These are phyloP conservation scores for Drosophila mulleri DNA, from an alignment of 2,888 invertebrate species.

Conservation along the genomic window DNA sequence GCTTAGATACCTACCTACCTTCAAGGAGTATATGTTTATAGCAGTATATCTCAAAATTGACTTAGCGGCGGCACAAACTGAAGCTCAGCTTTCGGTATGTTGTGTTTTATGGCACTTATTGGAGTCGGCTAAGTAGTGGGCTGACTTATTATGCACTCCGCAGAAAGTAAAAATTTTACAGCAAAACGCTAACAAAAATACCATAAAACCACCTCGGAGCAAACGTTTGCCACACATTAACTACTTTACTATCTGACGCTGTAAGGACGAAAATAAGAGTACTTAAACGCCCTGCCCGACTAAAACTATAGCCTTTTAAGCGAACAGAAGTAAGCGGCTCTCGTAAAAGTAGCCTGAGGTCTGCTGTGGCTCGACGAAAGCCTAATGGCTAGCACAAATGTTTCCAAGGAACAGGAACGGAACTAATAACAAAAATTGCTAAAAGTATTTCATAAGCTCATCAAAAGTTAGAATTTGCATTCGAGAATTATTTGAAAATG, in stretches of 20 bases:
- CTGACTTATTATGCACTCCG: slow-evolving; percentile 33
- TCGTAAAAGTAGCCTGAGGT: slow-evolving; percentile 22
- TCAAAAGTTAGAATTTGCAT: not conserved
- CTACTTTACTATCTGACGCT: slow-evolving; percentile 23
- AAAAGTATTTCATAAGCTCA: not conserved
- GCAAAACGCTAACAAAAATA: slow-evolving; percentile 48
- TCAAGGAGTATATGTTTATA: not conserved
- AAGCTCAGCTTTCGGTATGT: not conserved
- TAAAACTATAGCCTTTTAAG: slow-evolving; percentile 11
- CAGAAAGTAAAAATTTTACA: slow-evolving; percentile 61
- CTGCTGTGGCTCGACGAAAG: slow-evolving; percentile 23
- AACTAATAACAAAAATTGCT: not conserved
- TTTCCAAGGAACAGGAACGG: not conserved
- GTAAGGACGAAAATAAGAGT: not conserved
- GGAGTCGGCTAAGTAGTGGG: slow-evolving; percentile 50
- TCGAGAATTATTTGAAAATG: not conserved
- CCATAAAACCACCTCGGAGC: slow-evolving; percentile 36
- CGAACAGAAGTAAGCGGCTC: slow-evolving; percentile 6
- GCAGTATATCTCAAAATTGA: slow-evolving; percentile 3
- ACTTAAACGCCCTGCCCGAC: slow-evolving; percentile 3
- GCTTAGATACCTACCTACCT: not conserved
- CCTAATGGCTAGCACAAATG: slow-evolving; percentile 20
- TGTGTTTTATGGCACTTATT: slow-evolving; percentile 21
- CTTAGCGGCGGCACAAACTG: slow-evolving; percentile 22
- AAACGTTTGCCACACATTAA: slow-evolving; percentile 46